phyloP scores from a whole-genome alignment of 2,888 invertebrate species.

The Drosophila lacicola region DNA sequence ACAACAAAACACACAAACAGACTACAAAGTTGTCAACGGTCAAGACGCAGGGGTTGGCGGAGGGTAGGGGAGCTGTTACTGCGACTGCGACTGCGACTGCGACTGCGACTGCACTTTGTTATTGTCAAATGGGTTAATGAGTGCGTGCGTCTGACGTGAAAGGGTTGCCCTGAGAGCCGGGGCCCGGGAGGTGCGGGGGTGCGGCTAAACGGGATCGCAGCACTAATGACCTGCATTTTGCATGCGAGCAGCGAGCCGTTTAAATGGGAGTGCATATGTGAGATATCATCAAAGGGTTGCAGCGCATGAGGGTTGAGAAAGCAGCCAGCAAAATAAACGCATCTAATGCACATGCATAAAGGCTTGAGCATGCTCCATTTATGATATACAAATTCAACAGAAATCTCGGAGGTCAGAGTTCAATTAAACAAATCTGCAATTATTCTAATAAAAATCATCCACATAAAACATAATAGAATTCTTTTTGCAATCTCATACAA shows the following conservation, averaged over 20 bases:
- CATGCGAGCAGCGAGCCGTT: constrained; percentile 34
- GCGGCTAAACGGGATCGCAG: constrained; percentile 26
- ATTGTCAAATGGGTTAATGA: constrained; percentile 57
- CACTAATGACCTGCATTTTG: constrained; percentile 79
- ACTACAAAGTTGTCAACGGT: constrained; percentile 29
- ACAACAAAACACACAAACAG: constrained; percentile 19
- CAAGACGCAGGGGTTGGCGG: constrained; percentile 8
- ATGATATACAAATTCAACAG: neutral
- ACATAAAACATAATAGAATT: too few species aligned
- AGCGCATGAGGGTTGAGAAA: neutral
- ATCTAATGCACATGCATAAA: neutral
- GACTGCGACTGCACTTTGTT: constrained; percentile 27
- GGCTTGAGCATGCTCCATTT: neutral
- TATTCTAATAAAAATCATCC: too few species aligned
- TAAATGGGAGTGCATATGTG: constrained; percentile 4
- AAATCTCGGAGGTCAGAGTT: too few species aligned
- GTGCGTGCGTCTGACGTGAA: constrained; percentile 46
- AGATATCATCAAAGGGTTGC: neutral
- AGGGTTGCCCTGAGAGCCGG: constrained; percentile 8
- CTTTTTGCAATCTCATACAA: too few species aligned
- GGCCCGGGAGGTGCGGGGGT: neutral
- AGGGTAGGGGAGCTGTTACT: neutral
- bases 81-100: constrained; percentile 16
- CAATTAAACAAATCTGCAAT: too few species aligned
- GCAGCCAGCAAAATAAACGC: neutral